These are phyloP conservation scores for Paralinhomoeus sp. DNA, from an alignment of 2,888 invertebrate genomes.

Conservation along the genomic window DNA sequence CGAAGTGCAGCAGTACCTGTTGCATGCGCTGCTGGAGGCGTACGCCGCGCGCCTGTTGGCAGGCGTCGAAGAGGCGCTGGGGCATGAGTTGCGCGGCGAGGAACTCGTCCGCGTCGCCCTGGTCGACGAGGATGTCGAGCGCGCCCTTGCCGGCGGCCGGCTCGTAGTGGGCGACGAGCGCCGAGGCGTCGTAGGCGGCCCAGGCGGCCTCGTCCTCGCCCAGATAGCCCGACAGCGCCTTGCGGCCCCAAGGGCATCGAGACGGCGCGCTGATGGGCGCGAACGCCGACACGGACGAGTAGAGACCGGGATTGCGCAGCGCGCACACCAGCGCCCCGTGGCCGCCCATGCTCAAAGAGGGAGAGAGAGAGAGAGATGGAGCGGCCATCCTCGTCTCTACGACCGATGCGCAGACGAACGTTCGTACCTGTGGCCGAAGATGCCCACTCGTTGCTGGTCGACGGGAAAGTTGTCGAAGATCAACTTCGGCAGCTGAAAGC, in stretches of 20 bases:
- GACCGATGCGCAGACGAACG: too few species aligned
- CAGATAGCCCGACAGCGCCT: slow-evolving; percentile 56
- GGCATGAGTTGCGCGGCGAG: slow-evolving; percentile 34
- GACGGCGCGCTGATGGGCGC: slow-evolving; percentile 76
- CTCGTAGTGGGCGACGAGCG: slow-evolving; percentile 52
- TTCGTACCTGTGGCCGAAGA: slow-evolving; percentile 16
- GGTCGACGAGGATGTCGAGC: slow-evolving; percentile 62
- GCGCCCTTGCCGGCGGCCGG: slow-evolving; percentile 42
- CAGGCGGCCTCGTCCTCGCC: slow-evolving; percentile 37
- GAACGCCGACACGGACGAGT: slow-evolving; percentile 62
- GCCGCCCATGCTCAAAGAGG: slow-evolving; percentile 68
- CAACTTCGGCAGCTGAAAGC: slow-evolving; percentile 40
- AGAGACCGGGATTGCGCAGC: slow-evolving; percentile 66
- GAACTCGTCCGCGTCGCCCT: slow-evolving; percentile 26
- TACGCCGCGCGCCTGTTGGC: slow-evolving; percentile 39
- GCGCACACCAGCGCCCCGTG: slow-evolving; percentile 61
- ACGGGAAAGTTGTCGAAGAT: slow-evolving; percentile 51
- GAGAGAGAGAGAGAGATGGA: neutral
- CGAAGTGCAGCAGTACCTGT: slow-evolving; percentile 12
- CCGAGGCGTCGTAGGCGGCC: slow-evolving; percentile 61
- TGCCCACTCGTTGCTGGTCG: slow-evolving; percentile 8
- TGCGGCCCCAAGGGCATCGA: slow-evolving; percentile 59
- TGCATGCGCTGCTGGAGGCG: slow-evolving; percentile 19
- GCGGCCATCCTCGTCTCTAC: too few species aligned
- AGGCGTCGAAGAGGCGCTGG: slow-evolving; percentile 52